These are phyloP conservation scores for Atrichornis clamosus DNA, from an alignment of 2,113 vertebrate species.

Conservation along the genomic window DNA sequence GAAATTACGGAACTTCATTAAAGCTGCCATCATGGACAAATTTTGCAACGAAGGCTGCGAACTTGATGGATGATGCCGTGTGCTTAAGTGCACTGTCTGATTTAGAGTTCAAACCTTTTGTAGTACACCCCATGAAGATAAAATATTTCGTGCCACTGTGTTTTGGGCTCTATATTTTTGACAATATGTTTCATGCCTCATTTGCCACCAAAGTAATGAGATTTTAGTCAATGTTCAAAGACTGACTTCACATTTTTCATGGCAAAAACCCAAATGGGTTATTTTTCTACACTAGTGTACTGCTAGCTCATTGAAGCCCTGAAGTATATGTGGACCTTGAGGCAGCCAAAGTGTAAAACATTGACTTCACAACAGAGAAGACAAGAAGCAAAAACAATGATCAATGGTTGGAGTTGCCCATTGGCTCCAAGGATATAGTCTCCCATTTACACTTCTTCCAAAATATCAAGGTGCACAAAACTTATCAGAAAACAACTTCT, in stretches of 20 bases:
- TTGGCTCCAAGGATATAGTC: background rate
- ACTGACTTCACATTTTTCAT: constrained; percentile 42
- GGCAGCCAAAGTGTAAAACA: constrained; percentile 11
- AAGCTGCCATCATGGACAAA: constrained; percentile 39
- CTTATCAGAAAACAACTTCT: background rate
- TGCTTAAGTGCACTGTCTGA: constrained; percentile 36
- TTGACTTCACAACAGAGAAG: background rate
- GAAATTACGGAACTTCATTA: constrained; percentile 60
- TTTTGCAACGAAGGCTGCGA: background rate
- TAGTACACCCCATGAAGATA: constrained; percentile 8
- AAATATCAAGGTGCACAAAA: background rate
- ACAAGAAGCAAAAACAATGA: background rate
- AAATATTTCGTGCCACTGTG: constrained; percentile 22
- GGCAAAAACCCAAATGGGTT: constrained; percentile 19
- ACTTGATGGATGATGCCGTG: background rate
- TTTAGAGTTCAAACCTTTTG: constrained; percentile 55
- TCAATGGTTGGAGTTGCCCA: background rate
- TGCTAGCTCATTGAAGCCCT: background rate
- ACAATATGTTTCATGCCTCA: constrained; percentile 57
- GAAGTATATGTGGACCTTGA: constrained; percentile 45
- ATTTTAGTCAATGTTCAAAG: constrained; percentile 38
- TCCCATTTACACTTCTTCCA: background rate
- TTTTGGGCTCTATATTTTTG: constrained; percentile 43
- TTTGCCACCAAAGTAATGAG: constrained; percentile 54
- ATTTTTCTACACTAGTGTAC: constrained; percentile 23